Evolutionary conservation across 2,888 invertebrate species (phyloP), one percentile per base, ranked within the genome.

Genomic region (Gonocerus acuteangulatus): DNA sequence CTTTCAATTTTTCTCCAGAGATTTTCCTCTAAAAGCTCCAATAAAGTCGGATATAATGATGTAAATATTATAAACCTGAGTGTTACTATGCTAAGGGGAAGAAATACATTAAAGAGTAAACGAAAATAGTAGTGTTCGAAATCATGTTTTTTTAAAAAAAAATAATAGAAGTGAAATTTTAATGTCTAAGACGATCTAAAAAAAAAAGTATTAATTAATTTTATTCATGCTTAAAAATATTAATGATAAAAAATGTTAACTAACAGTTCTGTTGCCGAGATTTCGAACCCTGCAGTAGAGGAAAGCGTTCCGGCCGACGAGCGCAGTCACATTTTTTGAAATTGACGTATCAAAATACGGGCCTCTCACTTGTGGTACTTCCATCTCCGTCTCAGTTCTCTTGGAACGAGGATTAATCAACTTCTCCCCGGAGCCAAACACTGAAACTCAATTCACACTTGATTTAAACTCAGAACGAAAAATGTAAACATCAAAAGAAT

Each of bases 261-360:
- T 79, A 70, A 87, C 87, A 77, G 87, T 87, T 74, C 85, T 80
- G 70, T 88, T 86, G 42, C 86, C 87, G 66, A 87, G 79, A 72
- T 86, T 86, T 69, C 84, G 82, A 16, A 88, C 85, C 66, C 86
- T 79, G 77, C 88, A 88, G 73, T 82, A 85, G 64, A 87, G 77
- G 70, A 84, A 82, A 2, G 87, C 85, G 2, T 85, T 86, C 74
- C 86, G 86, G 27, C 86, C 87, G 11, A 87, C 87, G 15, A 87
- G 76, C 0, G 87, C 86, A 16, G 87, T 87, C 63, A 87, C 86
- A 71, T 88, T 87, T 69, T 80, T 83, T 34, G 86, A 85, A 63
- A 83, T 85, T 1, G 80, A 78, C 60, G 82, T 76, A 69, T 87
- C 86, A 72, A 87, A 87, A 71, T 82, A 82, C 0, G 87, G 87